These are phyloP conservation scores for Pelecanoides urinatrix DNA, from an alignment of 2,113 vertebrate genomes.

Conservation along the genomic window DNA sequence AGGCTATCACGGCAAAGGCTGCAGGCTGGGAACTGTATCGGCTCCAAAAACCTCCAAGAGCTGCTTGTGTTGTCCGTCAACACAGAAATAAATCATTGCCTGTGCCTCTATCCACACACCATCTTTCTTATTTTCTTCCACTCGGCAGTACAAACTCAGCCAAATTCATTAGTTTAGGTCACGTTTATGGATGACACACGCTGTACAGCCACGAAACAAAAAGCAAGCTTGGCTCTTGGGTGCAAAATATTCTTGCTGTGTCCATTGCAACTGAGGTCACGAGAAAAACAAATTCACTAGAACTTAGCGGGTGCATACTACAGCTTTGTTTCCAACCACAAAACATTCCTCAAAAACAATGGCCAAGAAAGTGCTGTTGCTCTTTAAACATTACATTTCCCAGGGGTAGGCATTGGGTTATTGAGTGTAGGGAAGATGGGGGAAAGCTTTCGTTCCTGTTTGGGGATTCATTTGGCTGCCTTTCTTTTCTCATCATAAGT, in stretches of 20 bases:
- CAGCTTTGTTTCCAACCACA: slow-evolving; percentile 15
- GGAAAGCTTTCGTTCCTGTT: not conserved
- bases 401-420: not conserved
- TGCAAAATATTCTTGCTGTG: not conserved
- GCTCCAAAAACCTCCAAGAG: not conserved
- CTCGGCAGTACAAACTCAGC: not conserved
- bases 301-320: not conserved
- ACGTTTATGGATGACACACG: not conserved
- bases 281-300: slow-evolving; percentile 1
- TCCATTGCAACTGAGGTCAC: slow-evolving; percentile 7
- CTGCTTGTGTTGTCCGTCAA: not conserved
- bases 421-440: not conserved
- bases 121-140: not conserved
- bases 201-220: not conserved
- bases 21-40: not conserved
- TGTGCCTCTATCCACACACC: not conserved
- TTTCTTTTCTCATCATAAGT: not conserved
- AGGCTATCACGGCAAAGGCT: not conserved
- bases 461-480: not conserved
- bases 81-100: not conserved
- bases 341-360: slow-evolving; percentile 21
- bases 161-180: slow-evolving; percentile 9
- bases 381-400: not conserved
- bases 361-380: not conserved
- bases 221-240: not conserved